Base-by-base conservation (phyloP, 2,797 vertebrate genomes). In the Acrossocheilus wenchowensis region DNA sequence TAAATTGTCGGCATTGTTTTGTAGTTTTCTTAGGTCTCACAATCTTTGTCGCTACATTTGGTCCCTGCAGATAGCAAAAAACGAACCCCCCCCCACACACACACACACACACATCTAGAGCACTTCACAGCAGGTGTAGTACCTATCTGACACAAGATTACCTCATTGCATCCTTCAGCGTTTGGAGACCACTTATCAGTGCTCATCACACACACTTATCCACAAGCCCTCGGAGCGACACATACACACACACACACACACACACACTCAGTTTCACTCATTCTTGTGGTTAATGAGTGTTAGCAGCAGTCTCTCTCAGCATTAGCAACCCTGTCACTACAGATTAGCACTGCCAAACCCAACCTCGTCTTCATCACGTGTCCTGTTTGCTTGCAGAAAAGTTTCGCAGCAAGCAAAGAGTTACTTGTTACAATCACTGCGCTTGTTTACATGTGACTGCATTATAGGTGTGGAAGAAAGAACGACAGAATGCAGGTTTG, bases 221-320 rank as follows among this genome's bases (percentile, higher is more conserved):
- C 30, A 57, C 62, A 78, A 5, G 57, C 9, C 30, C 39, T 78
- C 11, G 1, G 60, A 78, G 34, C 0, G 30, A 82, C 36, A 72
- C 74, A 64, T 50, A 52, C 52, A 83, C 41, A 57, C 34, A 64
- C 64, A 45, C 83, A 78, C 19, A n/a, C n/a, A 82, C 19, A 72
- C 66, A 64, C 64, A 45, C 83, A 78, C 19, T 21, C 45, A 19
- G 64, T 85, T 85, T 80, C 39, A 19, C 39, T 80, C 77, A 72
- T 80, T 73, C 77, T 73, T 85, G 77, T 85, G 66, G 77, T 79
- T 85, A 85, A 85, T 85, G 77, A 85, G 77, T 85, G 52, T 85
- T 80, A 85, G 77, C 77, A 85, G 54, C 68, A 85, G 41, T 62
- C 84, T 85, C 84, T 62, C 41, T 73, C 68, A 45, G 77, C 84